phyloP scores from a whole-genome alignment of 1,140 invertebrate species.

The Leptoteleia sp. region DNA sequence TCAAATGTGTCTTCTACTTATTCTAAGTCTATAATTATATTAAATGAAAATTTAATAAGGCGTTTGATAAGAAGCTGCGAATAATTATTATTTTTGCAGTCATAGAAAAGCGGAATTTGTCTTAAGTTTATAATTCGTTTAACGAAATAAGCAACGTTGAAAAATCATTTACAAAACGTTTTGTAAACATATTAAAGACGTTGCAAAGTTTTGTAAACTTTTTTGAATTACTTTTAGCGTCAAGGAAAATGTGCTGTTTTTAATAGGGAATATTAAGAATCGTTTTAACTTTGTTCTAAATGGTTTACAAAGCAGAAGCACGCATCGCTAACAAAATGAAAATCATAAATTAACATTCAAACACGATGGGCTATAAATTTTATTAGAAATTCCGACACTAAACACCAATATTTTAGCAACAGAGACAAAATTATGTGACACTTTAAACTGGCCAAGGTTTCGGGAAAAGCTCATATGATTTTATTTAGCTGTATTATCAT shows the following conservation, averaged over 20 bases:
- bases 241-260: too few relatives aligned
- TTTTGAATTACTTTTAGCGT: too few relatives aligned
- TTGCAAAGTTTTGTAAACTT: too few relatives aligned
- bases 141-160: not conserved
- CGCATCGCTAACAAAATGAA: constrained; percentile 3
- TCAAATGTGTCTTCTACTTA: not conserved
- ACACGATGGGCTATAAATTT: constrained; percentile 6
- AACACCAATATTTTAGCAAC: not conserved
- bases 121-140: too few relatives aligned
- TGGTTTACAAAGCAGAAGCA: constrained; percentile 3
- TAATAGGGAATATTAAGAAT: not conserved
- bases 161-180: not conserved
- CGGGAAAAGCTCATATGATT: not conserved
- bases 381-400: constrained; percentile 1
- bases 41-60: constrained; percentile 3
- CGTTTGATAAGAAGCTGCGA: too few relatives aligned
- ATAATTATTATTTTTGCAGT: too few relatives aligned
- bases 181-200: too few relatives aligned
- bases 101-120: too few relatives aligned
- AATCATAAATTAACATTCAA: constrained; percentile 14
- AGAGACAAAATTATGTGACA: constrained; percentile 1
- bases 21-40: not conserved
- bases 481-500: constrained; percentile 3
- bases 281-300: constrained; percentile 8
- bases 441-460: constrained; percentile 16